Conservation (phyloP, 2,797 vertebrate genomes). For the Pipistrellus kuhlii region DNA sequence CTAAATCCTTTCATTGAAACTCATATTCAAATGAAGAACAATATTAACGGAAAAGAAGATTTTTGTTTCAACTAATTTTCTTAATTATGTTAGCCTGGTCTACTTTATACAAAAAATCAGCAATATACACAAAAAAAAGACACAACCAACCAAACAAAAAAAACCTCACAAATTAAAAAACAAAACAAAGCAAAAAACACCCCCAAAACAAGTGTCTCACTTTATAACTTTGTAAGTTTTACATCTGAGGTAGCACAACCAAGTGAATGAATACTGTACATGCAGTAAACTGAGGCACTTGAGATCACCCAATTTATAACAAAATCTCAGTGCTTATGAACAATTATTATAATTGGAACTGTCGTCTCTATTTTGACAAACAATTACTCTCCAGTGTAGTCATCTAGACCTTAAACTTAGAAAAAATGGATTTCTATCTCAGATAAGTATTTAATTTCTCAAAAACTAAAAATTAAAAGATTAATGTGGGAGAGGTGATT, state of each 20-base stretch:
- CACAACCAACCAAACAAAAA: neutral
- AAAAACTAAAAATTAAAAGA: slow-evolving; percentile 38
- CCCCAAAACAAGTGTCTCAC: neutral
- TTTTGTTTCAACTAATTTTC: slow-evolving; percentile 60
- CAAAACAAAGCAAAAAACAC: neutral
- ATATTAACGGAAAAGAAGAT: slow-evolving; percentile 56
- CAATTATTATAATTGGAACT: neutral
- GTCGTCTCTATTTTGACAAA: slow-evolving; percentile 42
- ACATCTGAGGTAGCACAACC: slow-evolving; percentile 62
- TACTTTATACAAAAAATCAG: slow-evolving; percentile 51
- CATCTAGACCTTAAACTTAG: slow-evolving; percentile 24
- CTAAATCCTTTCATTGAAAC: slow-evolving; percentile 37
- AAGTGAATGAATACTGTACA: slow-evolving; percentile 5
- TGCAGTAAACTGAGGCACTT: slow-evolving; percentile 39
- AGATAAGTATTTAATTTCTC: slow-evolving; percentile 50
- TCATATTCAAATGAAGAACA: slow-evolving; percentile 46
- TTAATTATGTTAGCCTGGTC: slow-evolving; percentile 25
- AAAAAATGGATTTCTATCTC: slow-evolving; percentile 34
- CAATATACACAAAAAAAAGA: neutral
- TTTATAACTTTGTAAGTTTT: slow-evolving; percentile 51
- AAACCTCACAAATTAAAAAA: neutral
- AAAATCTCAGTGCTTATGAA: slow-evolving; percentile 10
- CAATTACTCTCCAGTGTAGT: slow-evolving; percentile 34
- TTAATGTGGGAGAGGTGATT: neutral
- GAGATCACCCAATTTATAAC: slow-evolving; percentile 46